These are phyloP conservation scores for Callorhinus ursinus DNA, from an alignment of 2,113 vertebrate genomes.

Conservation along the genomic window DNA sequence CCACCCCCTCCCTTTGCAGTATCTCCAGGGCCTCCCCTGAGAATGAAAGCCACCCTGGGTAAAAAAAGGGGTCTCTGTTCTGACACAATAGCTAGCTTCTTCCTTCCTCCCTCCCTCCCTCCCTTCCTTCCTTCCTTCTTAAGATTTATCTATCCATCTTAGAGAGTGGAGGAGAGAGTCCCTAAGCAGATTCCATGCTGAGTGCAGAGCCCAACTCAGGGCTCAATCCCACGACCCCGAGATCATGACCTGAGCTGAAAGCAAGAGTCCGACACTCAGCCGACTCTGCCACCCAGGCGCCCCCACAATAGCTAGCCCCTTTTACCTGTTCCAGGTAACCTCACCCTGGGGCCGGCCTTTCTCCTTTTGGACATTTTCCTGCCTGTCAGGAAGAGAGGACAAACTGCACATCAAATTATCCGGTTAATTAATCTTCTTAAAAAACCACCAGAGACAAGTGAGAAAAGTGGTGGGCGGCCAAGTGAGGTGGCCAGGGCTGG, in stretches of 20 bases:
- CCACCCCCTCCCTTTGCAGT: rapidly evolving
- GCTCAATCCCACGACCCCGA: not conserved
- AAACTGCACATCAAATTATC: not conserved
- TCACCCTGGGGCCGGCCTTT: not conserved
- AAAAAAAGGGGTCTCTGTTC: not conserved
- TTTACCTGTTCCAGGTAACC: not conserved
- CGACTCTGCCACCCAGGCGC: not conserved
- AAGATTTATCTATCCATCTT: no score
- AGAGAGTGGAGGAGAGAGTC: no score
- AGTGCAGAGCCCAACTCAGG: not conserved
- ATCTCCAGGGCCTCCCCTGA: not conserved
- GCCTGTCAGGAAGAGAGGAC: not conserved
- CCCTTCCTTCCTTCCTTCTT: no score
- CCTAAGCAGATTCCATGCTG: not conserved
- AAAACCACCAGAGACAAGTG: not conserved
- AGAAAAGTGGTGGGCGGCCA: not conserved
- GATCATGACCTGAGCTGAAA: not conserved
- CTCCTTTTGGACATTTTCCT: not conserved
- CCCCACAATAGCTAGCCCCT: not conserved
- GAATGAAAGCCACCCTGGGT: not conserved
- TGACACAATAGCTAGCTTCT: not conserved
- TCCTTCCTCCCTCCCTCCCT: no score
- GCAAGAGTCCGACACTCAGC: not conserved
- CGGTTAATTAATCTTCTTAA: not conserved
- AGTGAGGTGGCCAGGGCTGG: not conserved